Conservation (phyloP, 2,113 vertebrate species). For the Glaucidium brasilianum region DNA sequence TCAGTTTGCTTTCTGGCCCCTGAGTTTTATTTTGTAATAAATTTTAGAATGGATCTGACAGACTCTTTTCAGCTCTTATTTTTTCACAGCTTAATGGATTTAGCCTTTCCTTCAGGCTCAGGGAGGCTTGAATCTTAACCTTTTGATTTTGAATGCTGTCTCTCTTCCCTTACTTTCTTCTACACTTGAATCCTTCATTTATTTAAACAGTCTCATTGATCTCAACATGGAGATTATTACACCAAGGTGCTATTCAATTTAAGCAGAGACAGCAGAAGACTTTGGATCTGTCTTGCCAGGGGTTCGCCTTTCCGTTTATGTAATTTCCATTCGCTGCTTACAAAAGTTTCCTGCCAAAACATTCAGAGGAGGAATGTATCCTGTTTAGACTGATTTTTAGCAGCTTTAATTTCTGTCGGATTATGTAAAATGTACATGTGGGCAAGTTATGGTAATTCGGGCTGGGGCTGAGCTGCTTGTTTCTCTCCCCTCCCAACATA, state of each 20-base stretch:
- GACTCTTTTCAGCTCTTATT: not conserved
- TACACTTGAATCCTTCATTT: not conserved
- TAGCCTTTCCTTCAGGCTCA: not conserved
- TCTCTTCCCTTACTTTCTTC: not conserved
- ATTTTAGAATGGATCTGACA: not conserved
- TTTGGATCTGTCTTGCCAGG: not conserved
- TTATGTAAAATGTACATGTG: not conserved
- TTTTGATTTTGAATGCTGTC: not conserved
- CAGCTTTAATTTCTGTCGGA: not conserved
- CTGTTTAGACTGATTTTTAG: not conserved
- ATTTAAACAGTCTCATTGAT: not conserved
- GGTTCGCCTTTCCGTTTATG: not conserved
- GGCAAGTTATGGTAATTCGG: not conserved
- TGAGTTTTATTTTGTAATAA: not conserved
- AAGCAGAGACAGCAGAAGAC: not conserved
- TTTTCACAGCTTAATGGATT: slow-evolving; percentile 5
- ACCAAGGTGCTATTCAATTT: not conserved
- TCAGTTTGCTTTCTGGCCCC: not conserved
- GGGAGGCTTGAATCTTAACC: not conserved
- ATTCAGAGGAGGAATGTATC: not conserved
- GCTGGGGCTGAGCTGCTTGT: not conserved
- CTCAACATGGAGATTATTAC: not conserved
- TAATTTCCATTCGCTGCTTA: not conserved
- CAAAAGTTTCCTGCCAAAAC: not conserved
- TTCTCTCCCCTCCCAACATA: not conserved